Conservation (phyloP, 2,888 invertebrate species). For the Drosophila greeni region DNA sequence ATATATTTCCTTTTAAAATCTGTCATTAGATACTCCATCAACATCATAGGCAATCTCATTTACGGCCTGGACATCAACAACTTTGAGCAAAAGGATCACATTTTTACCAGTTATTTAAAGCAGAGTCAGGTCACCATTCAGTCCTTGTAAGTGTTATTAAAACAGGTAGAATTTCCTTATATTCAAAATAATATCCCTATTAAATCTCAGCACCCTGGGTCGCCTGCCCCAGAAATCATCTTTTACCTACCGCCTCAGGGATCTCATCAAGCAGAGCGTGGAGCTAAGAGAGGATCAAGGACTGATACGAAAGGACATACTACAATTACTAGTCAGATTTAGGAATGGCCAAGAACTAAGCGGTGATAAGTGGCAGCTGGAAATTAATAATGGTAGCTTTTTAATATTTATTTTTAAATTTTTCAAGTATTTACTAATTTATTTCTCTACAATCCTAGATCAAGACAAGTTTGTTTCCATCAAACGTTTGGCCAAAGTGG, state of each 20-base stretch:
- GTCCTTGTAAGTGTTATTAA: constrained; percentile 67
- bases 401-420: accelerated
- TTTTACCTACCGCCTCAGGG: constrained; percentile 67
- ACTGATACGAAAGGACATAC: constrained; percentile 78
- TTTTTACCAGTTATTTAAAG: constrained; percentile 62
- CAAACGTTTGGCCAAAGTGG: constrained; percentile 71
- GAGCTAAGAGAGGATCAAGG: constrained; percentile 78
- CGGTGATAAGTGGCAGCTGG: constrained; percentile 71
- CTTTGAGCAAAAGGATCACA: constrained; percentile 72
- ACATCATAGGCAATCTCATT: constrained; percentile 79
- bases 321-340: constrained; percentile 79
- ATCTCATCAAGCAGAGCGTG: constrained; percentile 77
- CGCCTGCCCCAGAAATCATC: constrained; percentile 65
- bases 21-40: constrained; percentile 77
- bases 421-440: accelerated
- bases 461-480: constrained; percentile 69
- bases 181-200: background rate
- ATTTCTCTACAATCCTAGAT: constrained; percentile 40
- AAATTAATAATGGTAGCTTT: constrained; percentile 59
- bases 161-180: background rate
- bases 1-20: background rate
- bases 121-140: constrained; percentile 21
- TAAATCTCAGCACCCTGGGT: constrained; percentile 55
- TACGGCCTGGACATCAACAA: constrained; percentile 79
- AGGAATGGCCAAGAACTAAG: constrained; percentile 75